A percentile compares a stretch with the other conserved stretches of the same genome.
phyloP scores from a whole-genome alignment of 2,797 vertebrate species.

The Anguilla marmorata region DNA sequence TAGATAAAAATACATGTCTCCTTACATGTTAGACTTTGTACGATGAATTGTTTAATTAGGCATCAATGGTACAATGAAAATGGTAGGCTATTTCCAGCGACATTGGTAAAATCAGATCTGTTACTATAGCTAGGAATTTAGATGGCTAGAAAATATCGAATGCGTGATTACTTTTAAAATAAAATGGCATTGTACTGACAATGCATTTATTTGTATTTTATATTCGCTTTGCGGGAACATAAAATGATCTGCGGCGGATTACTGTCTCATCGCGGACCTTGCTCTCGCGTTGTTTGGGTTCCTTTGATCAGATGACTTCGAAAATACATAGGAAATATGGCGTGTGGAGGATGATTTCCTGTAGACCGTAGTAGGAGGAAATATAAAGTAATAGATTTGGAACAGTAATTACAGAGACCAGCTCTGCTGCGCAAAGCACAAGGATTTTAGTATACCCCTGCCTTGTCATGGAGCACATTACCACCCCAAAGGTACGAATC shows the following conservation, averaged over 20 bases:
- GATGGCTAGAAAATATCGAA: no score
- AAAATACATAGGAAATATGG: constrained; percentile 30
- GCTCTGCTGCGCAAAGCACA: neutral
- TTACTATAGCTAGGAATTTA: no score
- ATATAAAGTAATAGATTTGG: neutral
- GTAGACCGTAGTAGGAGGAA: neutral
- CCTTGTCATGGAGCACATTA: constrained; percentile 69
- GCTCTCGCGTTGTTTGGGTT: constrained; percentile 27
- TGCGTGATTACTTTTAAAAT: no score
- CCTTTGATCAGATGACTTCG: constrained; percentile 32
- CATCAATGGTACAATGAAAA: no score
- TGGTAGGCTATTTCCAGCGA: no score
- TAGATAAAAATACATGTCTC: no score
- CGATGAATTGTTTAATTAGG: no score
- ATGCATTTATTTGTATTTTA: no score
- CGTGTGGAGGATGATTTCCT: constrained; percentile 27
- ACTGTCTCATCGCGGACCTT: neutral
- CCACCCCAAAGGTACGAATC: constrained; percentile 68
- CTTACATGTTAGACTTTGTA: no score
- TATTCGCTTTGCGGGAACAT: no score
- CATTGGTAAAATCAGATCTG: no score
- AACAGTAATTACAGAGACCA: neutral
- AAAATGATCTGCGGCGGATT: neutral
- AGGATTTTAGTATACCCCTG: neutral
- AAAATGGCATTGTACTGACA: no score